Evolutionary conservation across 2,113 vertebrate species (phyloP), one percentile per base, ranked within the genome.

Genomic region (Actenoides lindsayi): DNA sequence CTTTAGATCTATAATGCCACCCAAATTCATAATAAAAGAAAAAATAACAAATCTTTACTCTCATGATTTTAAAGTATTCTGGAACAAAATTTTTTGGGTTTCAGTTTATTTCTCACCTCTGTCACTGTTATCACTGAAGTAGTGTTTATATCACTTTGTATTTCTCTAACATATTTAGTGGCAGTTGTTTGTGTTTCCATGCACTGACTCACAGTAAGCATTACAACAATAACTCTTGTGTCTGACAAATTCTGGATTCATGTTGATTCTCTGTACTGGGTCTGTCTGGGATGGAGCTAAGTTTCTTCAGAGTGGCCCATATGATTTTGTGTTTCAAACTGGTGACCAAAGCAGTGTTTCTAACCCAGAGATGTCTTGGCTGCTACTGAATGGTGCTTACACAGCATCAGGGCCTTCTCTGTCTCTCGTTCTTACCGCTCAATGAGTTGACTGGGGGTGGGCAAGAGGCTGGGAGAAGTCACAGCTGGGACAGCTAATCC

Each of bases 361-460:
- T 46, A 46, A 41, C 10, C 33, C 8, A 21, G 9, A 16, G 10
- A 3, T 65, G 23, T 10, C 74, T 41, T 41, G 10, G 16, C 33
- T 60, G 33, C 37, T 46, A 14, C 23, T 83, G 63, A 63, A 5
- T 31, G 17, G 13, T 21, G 9, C 16, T 83, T 48, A 8, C 14
- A 14, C 35, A 42, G 20, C 37, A 24, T 79, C 14, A 19, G 9
- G 30, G 10, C 11, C 28, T 77, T 65, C 53, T 60, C 20, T 41
- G 4, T 18, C 70, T 46, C 64, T 65, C 33, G 6, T 30, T 51
- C 10, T 82, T 42, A 51, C 25, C 8, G 11, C 33, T 70, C 23
- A 46, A 16, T 0, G 1, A 51, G 20, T 25, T 44, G 28, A 8
- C 11, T 33, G 10, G 3, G 6, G 10, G 14, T 50, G 10, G 2